Evolutionary conservation across 2,888 invertebrate genomes (phyloP), one percentile per base, ranked within the genome.

Genomic region (Glomeris marginata): DNA sequence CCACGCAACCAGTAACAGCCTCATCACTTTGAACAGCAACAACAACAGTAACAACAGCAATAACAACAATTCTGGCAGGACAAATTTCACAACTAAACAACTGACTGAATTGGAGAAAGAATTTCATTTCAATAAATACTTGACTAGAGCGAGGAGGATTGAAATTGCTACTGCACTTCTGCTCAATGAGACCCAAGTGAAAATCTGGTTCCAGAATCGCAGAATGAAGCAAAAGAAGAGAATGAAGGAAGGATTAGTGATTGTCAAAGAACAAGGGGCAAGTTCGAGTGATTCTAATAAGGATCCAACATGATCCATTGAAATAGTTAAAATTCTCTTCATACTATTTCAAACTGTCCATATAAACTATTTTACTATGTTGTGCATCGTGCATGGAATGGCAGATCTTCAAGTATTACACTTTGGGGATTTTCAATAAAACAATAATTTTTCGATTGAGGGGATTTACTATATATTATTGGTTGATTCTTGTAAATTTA

Each of bases 51-150:
- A 16, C 41, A 64, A 71, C 42, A 72, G 69, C 55, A 71, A 71
- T 54, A 63, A 74, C 57, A 86, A 85, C 72, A 84, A 83, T 71
- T 86, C 88, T 13, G 94, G 94, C 35, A 76, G 98, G 49, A 98
- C 98, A 37, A 98, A 98, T 72, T 98, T 98, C 74, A 95, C 95
- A 58, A 98, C 97, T 71, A 97, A 97, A 70, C 98, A 98, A 68
- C 78, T 98, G 56, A 98, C 97, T 2, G 98, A 98, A 69, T 75
- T 98, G 58, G 98, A 98, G 68, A 98, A 98, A 66, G 97, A 98
- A 69, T 98, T 97, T 72, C 97, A 97, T 69, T 97, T 94, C 72
- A 95, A 95, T 74, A 95, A 94, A 71, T 98, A 98, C 73, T 77
- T 98, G 63, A 98, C 97, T 37, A 74, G 97, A 59, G 95, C 94